Percentiles rank a stretch among this genome's conserved stretches.
Evolutionary conservation across 2,888 invertebrate genomes (phyloP).

Genomic region (Loripinus fragilis): DNA sequence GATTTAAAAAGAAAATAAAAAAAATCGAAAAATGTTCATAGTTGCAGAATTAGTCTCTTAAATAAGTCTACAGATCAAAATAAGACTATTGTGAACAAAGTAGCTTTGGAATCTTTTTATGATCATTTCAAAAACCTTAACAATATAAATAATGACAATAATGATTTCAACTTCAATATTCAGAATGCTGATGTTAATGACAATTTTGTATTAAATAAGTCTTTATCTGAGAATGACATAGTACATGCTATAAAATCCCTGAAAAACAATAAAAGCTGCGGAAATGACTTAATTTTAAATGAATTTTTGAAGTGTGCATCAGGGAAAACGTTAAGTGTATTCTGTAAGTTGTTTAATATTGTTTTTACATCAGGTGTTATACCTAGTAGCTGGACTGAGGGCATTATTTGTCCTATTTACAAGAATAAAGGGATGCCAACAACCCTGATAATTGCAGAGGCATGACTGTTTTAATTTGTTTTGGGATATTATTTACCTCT

Average conservation of each 20-base stretch:
- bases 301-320: background rate
- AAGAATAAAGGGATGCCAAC: too few relatives aligned
- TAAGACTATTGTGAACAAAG: constrained; percentile 2
- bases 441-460: too few relatives aligned
- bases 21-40: too few relatives aligned
- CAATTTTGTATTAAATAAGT: background rate
- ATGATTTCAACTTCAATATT: background rate
- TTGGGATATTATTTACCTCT: too few relatives aligned
- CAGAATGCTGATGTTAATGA: background rate
- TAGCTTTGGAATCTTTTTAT: constrained; percentile 12
- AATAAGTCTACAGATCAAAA: background rate
- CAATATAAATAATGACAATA: background rate
- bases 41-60: too few relatives aligned
- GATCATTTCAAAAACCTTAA: constrained; percentile 8
- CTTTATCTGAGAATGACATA: background rate
- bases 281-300: background rate
- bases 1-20: too few relatives aligned
- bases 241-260: background rate
- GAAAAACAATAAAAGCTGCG: background rate
- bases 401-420: too few relatives aligned
- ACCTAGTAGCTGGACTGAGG: background rate
- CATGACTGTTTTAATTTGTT: too few relatives aligned
- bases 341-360: background rate
- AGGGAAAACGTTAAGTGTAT: background rate
- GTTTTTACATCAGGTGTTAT: background rate